Base-by-base conservation (phyloP, 1,140 invertebrate genomes). In the Sweltsa coloradensis region DNA sequence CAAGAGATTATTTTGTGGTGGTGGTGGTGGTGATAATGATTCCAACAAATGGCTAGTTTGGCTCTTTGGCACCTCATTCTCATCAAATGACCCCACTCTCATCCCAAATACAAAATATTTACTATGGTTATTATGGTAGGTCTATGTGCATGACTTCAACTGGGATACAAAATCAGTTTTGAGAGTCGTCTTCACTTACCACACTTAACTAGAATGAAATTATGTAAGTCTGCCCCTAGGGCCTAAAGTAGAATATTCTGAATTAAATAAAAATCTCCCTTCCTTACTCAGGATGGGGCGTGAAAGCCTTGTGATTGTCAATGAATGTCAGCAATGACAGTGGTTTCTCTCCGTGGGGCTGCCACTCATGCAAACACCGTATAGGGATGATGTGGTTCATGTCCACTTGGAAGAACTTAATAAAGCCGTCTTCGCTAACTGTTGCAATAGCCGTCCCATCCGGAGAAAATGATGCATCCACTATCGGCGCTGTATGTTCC, bases 371-470 rank as follows among this genome's bases (percentile, higher is more conserved):
- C 23, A 95, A 66, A 67, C 85, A 92, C 50, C 83, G 73, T 29
- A 79, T 82, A 51, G 75, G 73, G 53, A 68, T 71, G 25, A 75
- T 71, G 53, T 66, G 69, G 49, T 72, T 70, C 65, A 76, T 76
- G 62, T 79, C 78, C 13, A 80, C 71, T 69, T 94, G 88, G 64
- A 90, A 94, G 66, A 96, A 96, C 64, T 90, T 88, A 1, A 95
- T 83, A 59, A 81, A 74, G 45, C 91, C 92, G 69, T 93, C 89
- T 1, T 74, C 65, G 61, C 83, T 84, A 4, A 88, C 89, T 22
- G 89, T 89, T 3, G 90, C 90, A 29, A 96, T 71, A 1, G 89
- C 90, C 22, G 87, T 90, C 13, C 90, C 91, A 73, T 96, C 91
- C 0, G 91, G 89, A 41, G 90, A 90, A 64, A 96, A 88, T 13